Conservation (phyloP, 2,113 vertebrate species). For the Podocnemis expansa region DNA sequence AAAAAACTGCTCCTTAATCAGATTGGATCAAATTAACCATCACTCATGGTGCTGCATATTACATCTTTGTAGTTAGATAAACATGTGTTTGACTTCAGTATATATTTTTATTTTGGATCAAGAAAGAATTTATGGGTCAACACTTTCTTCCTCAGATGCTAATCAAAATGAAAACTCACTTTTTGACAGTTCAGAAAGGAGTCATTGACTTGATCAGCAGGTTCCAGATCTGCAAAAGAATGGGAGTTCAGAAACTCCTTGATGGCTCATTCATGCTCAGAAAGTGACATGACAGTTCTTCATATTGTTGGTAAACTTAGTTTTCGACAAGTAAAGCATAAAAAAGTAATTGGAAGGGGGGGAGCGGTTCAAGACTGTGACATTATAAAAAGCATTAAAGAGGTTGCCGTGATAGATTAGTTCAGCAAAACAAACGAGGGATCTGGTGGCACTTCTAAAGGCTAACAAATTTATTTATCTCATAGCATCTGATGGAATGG, state of each 20-base stretch:
- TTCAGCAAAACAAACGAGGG: too few relatives aligned
- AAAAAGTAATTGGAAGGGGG: neutral
- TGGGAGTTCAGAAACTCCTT: neutral
- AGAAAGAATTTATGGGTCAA: neutral
- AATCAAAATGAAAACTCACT: neutral
- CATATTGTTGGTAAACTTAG: neutral
- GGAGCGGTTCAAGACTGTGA: neutral
- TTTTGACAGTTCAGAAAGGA: neutral
- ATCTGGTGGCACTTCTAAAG: too few relatives aligned
- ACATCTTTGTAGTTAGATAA: neutral
- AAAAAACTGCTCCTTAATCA: neutral
- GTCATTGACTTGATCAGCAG: neutral
- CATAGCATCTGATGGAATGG: too few relatives aligned
- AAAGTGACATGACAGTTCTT: neutral
- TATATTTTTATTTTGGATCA: neutral
- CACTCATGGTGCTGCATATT: neutral
- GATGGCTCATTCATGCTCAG: neutral
- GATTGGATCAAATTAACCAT: neutral
- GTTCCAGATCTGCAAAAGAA: rapidly evolving
- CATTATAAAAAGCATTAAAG: too few relatives aligned
- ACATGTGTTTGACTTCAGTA: neutral
- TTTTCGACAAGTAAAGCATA: neutral
- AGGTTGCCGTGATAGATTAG: too few relatives aligned
- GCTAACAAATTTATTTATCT: too few relatives aligned
- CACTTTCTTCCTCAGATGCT: neutral